Evolutionary conservation across 2,113 vertebrate genomes (phyloP).

Genomic region (Ageneiosus marmoratus): DNA sequence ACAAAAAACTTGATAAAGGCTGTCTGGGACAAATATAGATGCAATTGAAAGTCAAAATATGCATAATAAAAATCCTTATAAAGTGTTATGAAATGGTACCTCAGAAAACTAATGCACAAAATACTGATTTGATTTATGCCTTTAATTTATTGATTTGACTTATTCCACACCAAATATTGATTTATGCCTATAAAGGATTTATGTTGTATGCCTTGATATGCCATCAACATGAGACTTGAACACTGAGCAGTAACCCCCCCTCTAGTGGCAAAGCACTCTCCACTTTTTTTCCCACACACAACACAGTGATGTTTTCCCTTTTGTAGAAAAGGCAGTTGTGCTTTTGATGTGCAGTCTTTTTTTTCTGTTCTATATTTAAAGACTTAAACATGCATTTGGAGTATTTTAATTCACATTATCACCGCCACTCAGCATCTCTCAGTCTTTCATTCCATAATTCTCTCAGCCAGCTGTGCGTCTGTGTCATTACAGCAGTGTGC

Average conservation of each 20-base stretch:
- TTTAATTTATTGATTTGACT: no score
- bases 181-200: not conserved
- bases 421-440: not conserved
- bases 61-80: not conserved
- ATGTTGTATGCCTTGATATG: not conserved
- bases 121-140: not conserved
- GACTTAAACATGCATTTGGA: not conserved
- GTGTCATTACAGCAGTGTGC: not conserved
- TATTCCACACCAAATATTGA: not conserved
- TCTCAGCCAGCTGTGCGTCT: not conserved
- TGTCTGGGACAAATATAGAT: not conserved
- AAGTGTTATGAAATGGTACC: not conserved
- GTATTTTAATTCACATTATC: not conserved
- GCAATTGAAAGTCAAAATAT: not conserved
- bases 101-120: not conserved
- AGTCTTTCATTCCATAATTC: not conserved
- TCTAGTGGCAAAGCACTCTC: slow-evolving; percentile 19
- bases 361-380: not conserved
- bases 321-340: not conserved
- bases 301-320: not conserved
- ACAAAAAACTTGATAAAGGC: not conserved
- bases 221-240: not conserved
- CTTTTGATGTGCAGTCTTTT: not conserved
- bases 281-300: not conserved
- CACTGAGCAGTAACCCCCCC: not conserved